Evolutionary conservation across 2,113 vertebrate species (phyloP).

Genomic region (Percina caprodes): DNA sequence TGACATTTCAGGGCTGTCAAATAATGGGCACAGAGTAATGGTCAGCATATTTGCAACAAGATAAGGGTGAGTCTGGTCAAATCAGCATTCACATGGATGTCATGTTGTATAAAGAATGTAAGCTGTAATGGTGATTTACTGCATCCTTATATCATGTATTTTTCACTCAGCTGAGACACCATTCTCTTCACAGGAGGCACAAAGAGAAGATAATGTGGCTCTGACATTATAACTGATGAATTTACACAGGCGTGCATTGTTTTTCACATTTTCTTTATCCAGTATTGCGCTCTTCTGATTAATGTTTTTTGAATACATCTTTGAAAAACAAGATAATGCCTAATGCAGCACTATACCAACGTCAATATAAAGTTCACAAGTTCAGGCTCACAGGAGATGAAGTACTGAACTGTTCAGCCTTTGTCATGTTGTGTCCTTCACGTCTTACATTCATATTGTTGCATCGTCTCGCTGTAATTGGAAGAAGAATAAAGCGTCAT

Average conservation of each 20-base stretch:
- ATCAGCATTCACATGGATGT: constrained; percentile 50
- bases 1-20: constrained; percentile 74
- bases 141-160: constrained; percentile 37
- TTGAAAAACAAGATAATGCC: constrained; percentile 34
- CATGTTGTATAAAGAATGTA: constrained; percentile 58
- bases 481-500: constrained; percentile 60
- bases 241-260: neutral
- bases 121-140: constrained; percentile 50
- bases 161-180: constrained; percentile 45
- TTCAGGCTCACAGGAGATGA: constrained; percentile 38
- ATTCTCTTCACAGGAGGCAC: constrained; percentile 30
- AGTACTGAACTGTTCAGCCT: constrained; percentile 18
- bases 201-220: constrained; percentile 18
- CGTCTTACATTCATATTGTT: constrained; percentile 43
- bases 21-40: constrained; percentile 62
- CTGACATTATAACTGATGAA: constrained; percentile 18
- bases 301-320: constrained; percentile 13
- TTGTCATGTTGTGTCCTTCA: constrained; percentile 57
- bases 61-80: constrained; percentile 73
- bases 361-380: constrained; percentile 32
- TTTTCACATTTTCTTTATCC: neutral
- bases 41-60: constrained; percentile 67
- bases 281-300: neutral
- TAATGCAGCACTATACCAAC: constrained; percentile 3
- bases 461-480: constrained; percentile 58